Base-by-base conservation (phyloP, 64 coral and sea anemone species). In the Montipora efflorescens region DNA sequence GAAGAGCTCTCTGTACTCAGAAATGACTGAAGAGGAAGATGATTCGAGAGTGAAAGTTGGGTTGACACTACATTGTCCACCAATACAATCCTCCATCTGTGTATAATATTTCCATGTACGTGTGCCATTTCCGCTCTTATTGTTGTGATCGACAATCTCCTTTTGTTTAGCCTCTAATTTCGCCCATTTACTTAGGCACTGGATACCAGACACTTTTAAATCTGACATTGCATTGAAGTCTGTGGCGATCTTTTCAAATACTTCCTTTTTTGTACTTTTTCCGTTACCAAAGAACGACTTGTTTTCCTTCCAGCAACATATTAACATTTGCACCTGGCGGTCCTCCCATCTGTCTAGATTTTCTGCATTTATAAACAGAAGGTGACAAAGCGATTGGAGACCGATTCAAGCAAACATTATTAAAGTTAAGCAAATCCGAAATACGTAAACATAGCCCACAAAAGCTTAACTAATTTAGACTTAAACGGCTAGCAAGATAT, bases 11-110 rank as follows among this genome's bases (percentile, higher is more conserved):
- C 19, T 23, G 44, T 45, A 9, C 6, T 68, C 62, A 61, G 36
- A 52, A 20, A 7, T 3, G 46, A 48, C 47, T 18, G 57, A 64
- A 68, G 59, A 18, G 15, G 59, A 71, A 4, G 83, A 87, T 43
- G 64, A 87, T 71, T 87, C 83, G 2, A 87, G 83, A 48, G 64
- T 87, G 64, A 45, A 87, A 7, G 44, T 71, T 7, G 83, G 83
- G 3, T 20, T 87, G 14, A 87, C 83, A 11, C 58, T 44, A 11
- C 11, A 23, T 16, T 87, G 11, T 6, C 23, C 23, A 14, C 83
- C 83, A 87, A 87, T 87, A n/a, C 66, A 87, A 48, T 87, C 64
- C 5, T 70, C 12, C 64, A 87, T 87, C n/a, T 87, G 21, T 13
- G 36, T 8, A 47, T 71, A 81, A 6, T 70, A 87, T 8, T 87